These are phyloP conservation scores for Venusia cambrica DNA, from an alignment of 2,888 invertebrate species.

Conservation along the genomic window DNA sequence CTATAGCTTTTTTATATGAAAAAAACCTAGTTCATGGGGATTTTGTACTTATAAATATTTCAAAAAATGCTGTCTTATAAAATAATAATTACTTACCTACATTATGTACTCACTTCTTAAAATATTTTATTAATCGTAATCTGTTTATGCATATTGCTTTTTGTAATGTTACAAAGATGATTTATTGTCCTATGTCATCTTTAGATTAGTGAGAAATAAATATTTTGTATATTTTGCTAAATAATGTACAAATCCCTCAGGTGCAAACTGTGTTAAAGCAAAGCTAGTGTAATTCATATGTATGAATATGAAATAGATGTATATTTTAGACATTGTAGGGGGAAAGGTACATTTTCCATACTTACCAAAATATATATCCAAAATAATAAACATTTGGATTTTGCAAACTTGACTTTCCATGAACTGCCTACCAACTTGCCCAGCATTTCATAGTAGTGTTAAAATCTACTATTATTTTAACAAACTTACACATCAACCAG, in stretches of 20 bases:
- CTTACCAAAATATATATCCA: conserved; percentile 49
- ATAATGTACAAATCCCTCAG: conserved; percentile 29
- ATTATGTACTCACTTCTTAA: too few species aligned
- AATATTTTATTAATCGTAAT: too few species aligned
- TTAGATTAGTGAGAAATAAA: conserved; percentile 14
- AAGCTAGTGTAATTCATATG: conserved; percentile 45
- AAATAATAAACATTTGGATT: conserved; percentile 54
- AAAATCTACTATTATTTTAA: too few species aligned
- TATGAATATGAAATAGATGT: too few species aligned
- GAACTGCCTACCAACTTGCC: too few species aligned
- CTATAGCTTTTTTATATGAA: conserved; percentile 22
- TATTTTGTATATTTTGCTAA: conserved; percentile 33
- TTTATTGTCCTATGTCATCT: too few species aligned
- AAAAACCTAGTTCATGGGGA: conserved; percentile 19
- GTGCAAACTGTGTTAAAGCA: conserved; percentile 36
- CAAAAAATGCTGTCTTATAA: too few species aligned
- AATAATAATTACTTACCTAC: too few species aligned
- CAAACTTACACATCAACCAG: too few species aligned
- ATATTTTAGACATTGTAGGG: conserved; percentile 37
- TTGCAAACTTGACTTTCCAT: conserved; percentile 31
- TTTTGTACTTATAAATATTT: conserved; percentile 29
- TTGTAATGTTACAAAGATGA: too few species aligned
- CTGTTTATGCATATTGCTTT: too few species aligned
- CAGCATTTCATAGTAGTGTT: too few species aligned
- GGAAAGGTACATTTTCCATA: conserved; percentile 43